phyloP scores from a whole-genome alignment of 2,888 invertebrate genomes.

The Seira musarum region DNA sequence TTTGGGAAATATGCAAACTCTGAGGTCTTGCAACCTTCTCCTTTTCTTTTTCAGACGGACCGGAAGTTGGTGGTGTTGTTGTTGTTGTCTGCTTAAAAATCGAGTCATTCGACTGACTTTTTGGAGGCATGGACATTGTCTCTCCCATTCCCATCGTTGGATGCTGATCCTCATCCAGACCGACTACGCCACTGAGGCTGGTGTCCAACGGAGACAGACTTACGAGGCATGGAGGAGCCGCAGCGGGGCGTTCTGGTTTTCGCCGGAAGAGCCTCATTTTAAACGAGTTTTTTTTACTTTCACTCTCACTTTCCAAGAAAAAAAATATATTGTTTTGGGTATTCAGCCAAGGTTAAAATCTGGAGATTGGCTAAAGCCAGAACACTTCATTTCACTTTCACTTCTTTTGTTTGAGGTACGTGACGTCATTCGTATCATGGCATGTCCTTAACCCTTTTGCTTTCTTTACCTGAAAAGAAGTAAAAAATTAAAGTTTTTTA shows the following conservation, averaged over 20 bases:
- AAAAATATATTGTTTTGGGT: neutral
- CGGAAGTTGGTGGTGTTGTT: constrained; percentile 16
- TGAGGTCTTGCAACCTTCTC: constrained; percentile 42
- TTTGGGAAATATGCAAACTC: constrained; percentile 54
- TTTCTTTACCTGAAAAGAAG: constrained; percentile 3
- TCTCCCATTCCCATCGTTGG: neutral
- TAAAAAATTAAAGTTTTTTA: constrained; percentile 13
- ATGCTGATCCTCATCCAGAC: constrained; percentile 19
- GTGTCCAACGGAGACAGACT: constrained; percentile 64
- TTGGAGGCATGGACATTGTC: constrained; percentile 47
- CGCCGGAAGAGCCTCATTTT: constrained; percentile 69
- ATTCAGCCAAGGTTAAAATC: neutral
- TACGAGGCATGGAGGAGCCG: constrained; percentile 66
- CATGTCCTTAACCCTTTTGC: neutral
- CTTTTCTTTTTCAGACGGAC: neutral
- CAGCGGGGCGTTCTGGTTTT: constrained; percentile 64
- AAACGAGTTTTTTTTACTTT: constrained; percentile 5
- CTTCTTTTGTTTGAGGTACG: neutral
- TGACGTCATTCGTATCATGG: constrained; percentile 25
- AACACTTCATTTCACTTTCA: constrained; percentile 12
- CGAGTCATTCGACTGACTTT: constrained; percentile 52
- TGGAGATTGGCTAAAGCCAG: neutral
- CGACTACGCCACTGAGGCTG: constrained; percentile 27
- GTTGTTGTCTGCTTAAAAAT: constrained; percentile 33
- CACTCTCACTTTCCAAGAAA: constrained; percentile 17